phyloP scores from a whole-genome alignment of 53 echinoderm and acorn worm genomes.

The Stichopus horrens region DNA sequence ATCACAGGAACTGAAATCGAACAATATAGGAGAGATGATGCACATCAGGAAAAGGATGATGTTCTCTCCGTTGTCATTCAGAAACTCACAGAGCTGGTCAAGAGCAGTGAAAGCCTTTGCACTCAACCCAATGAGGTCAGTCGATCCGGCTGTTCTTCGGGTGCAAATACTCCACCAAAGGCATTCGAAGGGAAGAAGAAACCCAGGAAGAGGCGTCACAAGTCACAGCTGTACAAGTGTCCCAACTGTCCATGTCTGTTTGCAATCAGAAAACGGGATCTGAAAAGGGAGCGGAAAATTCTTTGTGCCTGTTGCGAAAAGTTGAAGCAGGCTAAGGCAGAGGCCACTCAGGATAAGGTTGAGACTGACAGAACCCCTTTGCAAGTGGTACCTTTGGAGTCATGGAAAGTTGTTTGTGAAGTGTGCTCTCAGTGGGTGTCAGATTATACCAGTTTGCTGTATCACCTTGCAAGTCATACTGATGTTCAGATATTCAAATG shows the following conservation, averaged over 20 bases:
- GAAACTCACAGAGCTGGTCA: constrained; percentile 91
- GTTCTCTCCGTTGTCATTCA: constrained; percentile 92
- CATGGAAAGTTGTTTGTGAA: constrained; percentile 58
- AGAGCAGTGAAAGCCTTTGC: constrained; percentile 67
- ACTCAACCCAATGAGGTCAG: neutral
- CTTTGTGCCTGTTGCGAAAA: constrained; percentile 80
- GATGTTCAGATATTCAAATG: constrained; percentile 84
- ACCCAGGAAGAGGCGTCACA: constrained; percentile 2
- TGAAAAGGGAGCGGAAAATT: constrained; percentile 48
- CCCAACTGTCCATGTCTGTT: constrained; percentile 91
- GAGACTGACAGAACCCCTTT: constrained; percentile 14
- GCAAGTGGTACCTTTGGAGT: constrained; percentile 43
- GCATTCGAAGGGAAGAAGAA: constrained; percentile 8
- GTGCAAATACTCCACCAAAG: constrained; percentile 41
- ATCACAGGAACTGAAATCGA: neutral
- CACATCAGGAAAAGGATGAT: constrained; percentile 73
- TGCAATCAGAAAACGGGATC: constrained; percentile 57
- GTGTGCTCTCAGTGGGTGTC: constrained; percentile 68
- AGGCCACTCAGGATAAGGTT: neutral
- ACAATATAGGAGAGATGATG: neutral
- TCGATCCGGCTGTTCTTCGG: constrained; percentile 39
- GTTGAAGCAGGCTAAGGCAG: constrained; percentile 29
- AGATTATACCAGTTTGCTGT: constrained; percentile 63
- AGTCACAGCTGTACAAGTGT: constrained; percentile 73
- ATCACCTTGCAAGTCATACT: constrained; percentile 78